Percentiles rank a stretch among this genome's conserved stretches.
Evolutionary conservation across 2,797 vertebrate genomes (phyloP).

Genomic region (Otolemur crassicaudatus): DNA sequence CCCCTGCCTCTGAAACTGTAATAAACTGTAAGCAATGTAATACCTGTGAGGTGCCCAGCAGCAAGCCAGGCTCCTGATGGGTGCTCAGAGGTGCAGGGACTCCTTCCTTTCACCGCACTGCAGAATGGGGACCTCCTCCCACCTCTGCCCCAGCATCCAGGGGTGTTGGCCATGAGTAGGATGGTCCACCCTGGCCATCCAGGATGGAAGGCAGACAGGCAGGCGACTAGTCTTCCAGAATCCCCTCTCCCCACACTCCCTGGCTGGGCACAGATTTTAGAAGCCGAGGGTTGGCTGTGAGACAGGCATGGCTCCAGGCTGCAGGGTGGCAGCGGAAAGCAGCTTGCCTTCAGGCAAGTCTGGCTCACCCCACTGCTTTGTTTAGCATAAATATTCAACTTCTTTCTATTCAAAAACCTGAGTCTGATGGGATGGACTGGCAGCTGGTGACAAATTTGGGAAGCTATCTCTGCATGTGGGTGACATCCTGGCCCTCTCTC

Average conservation of each 20-base stretch:
- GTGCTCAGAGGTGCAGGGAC: background rate
- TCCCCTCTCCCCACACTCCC: background rate
- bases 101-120: background rate
- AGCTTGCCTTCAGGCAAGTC: background rate
- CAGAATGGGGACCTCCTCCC: background rate
- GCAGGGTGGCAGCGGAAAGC: background rate
- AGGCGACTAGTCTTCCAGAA: background rate
- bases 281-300: background rate
- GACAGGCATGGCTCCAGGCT: background rate
- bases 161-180: background rate
- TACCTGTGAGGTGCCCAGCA: accelerated
- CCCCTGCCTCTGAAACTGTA: background rate
- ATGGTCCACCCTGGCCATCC: background rate
- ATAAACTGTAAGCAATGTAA: background rate
- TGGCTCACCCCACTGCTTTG: constrained; percentile 63
- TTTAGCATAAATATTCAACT: constrained; percentile 59
- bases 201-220: background rate
- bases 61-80: background rate
- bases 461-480: background rate
- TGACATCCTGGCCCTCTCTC: background rate
- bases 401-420: constrained; percentile 60
- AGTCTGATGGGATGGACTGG: background rate
- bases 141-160: background rate
- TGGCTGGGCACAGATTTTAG: background rate
- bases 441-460: constrained; percentile 16